Evolutionary conservation across 2,888 invertebrate species (phyloP).

Genomic region (Microctonus hyperodae): DNA sequence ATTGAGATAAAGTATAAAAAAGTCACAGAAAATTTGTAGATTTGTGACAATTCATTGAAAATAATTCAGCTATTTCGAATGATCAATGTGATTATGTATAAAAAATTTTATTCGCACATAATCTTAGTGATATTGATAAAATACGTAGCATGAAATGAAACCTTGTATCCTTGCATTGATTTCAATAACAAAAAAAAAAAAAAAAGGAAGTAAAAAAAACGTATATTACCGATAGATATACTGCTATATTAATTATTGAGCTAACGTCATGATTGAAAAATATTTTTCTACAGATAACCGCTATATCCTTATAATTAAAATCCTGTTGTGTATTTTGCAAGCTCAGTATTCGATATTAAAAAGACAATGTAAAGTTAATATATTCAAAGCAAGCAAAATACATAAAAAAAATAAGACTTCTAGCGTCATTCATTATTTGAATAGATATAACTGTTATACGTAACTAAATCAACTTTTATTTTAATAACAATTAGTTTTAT

Average conservation of each 20-base stretch:
- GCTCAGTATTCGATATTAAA: conserved; percentile 28
- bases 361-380: conserved; percentile 34
- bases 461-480: not conserved
- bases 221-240: conserved; percentile 29
- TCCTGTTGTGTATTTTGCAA: conserved; percentile 12
- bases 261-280: conserved; percentile 26
- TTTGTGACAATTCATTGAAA: not conserved
- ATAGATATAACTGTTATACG: not conserved
- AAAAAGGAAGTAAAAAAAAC: conserved; percentile 9
- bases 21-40: conserved; percentile 12
- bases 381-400: not conserved
- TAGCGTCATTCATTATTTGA: not conserved
- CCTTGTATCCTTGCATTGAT: conserved; percentile 31
- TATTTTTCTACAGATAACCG: conserved; percentile 30
- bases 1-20: conserved; percentile 34
- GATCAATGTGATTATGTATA: not conserved
- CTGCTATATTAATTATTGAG: conserved; percentile 25
- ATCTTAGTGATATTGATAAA: not conserved
- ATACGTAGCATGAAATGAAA: conserved; percentile 28
- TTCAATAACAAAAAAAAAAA: not conserved
- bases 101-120: not conserved
- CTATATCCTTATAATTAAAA: conserved; percentile 13
- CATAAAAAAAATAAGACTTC: not conserved
- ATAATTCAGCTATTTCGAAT: not conserved
- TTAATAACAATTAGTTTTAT: not conserved